Conservation (phyloP, 2,888 invertebrate genomes). For the Drosophila kuntzei region DNA sequence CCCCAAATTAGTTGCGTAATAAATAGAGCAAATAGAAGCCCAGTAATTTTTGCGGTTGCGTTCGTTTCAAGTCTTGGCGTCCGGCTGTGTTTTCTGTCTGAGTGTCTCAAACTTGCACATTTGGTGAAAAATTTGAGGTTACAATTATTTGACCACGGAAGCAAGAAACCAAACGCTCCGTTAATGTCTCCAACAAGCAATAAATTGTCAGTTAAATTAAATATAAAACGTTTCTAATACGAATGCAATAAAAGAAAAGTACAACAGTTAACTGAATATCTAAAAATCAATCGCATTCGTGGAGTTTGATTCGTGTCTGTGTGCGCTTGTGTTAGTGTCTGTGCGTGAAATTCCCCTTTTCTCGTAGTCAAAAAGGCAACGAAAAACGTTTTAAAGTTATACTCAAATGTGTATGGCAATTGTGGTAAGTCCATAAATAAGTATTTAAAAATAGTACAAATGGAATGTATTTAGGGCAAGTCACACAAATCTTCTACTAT, state of each 20-base stretch:
- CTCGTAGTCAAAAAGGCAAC: constrained; percentile 65
- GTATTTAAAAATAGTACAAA: not conserved
- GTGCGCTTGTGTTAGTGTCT: constrained; percentile 38
- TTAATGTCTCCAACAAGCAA: constrained; percentile 63
- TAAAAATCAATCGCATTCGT: constrained; percentile 55
- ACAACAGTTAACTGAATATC: constrained; percentile 5
- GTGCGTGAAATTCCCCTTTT: constrained; percentile 59
- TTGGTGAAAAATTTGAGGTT: constrained; percentile 71
- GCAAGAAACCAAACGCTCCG: constrained; percentile 56
- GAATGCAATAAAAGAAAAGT: constrained; percentile 1
- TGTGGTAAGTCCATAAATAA: constrained; percentile 89
- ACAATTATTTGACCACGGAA: constrained; percentile 66
- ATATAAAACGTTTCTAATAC: constrained; percentile 62
- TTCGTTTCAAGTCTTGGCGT: constrained; percentile 11
- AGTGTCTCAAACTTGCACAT: constrained; percentile 19
- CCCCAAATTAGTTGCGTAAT: constrained; percentile 24
- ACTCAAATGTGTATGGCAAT: constrained; percentile 93
- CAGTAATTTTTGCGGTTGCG: not conserved
- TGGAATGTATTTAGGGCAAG: not conserved
- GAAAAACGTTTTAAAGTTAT: constrained; percentile 78
- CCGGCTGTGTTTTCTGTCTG: constrained; percentile 20
- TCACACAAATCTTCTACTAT: not conserved
- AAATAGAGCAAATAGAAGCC: not conserved
- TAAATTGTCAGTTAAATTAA: constrained; percentile 28
- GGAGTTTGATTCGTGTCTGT: constrained; percentile 31